Evolutionary conservation across 2,888 invertebrate genomes (phyloP).

Genomic region (Exephanes ischioxanthus): DNA sequence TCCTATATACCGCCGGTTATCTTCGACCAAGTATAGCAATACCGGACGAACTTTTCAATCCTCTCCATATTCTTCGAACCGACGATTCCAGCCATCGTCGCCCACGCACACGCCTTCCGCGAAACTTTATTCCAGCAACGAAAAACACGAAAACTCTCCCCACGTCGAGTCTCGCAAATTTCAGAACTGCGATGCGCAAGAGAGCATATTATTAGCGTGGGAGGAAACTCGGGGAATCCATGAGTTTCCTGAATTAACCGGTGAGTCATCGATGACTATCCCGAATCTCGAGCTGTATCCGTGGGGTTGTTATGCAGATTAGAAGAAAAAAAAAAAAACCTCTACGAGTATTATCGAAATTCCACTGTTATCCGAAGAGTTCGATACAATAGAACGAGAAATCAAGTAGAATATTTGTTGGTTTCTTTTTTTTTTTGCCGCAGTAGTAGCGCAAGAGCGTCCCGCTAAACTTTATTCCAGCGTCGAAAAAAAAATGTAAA

Average conservation of each 20-base stretch:
- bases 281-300: background rate
- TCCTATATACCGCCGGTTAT: background rate
- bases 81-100: background rate
- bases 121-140: background rate
- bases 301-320: constrained; percentile 5
- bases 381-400: constrained; percentile 41
- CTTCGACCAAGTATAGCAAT: background rate
- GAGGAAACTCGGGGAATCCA: constrained; percentile 9
- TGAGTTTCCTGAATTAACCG: constrained; percentile 24
- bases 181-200: background rate
- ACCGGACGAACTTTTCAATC: constrained; percentile 4
- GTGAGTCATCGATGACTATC: constrained; percentile 48
- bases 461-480: constrained; percentile 22
- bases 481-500: background rate
- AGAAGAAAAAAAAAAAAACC: background rate
- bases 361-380: constrained; percentile 29
- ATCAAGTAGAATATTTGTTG: constrained; percentile 54
- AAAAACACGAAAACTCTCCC: background rate
- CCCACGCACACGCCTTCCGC: background rate
- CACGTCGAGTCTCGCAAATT: background rate
- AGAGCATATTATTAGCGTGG: constrained; percentile 6
- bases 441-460: constrained; percentile 67
- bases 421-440: constrained; percentile 27
- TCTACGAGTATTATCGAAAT: constrained; percentile 35
- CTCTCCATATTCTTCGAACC: background rate